Evolutionary conservation across 2,888 invertebrate species (phyloP), one percentile per base, ranked within the genome.

Genomic region (Rhaphigaster nebulosa): DNA sequence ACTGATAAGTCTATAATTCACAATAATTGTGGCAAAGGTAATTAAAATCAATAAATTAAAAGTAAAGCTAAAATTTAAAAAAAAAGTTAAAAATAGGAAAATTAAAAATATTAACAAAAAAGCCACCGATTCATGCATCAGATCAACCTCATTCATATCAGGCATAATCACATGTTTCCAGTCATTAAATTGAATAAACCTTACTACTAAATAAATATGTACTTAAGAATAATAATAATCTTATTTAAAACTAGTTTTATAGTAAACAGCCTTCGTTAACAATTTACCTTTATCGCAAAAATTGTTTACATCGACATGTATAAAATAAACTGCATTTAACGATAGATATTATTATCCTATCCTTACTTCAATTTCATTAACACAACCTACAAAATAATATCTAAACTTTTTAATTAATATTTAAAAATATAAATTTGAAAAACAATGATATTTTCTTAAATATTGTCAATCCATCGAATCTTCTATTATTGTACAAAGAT

Each of bases 191-290:
- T 89, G 56, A 70, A 89, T 89, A 89, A 70, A 89, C 52, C 89
- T 89, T 89, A 89, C 34, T 45, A 45, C 89, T 89, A 89, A 89
- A 89, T 89, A 89, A 89, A 89, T 89, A 89, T 89, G 29, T 89
- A 76, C 89, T 89, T 89, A 89, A 76, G 76, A 89, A 70, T 89
- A 88, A 89, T 76, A 89, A 76, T 89, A 76, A 89, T 76, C 76
- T 89, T 89, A 89, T 89, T 89, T 84, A 41, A 60, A 89, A 89
- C 89, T 89, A 89, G 89, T 89, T 76, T 84, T 89, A 89, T 89
- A 89, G 89, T 89, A 89, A 89, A 89, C 89, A 89, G 89, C 89
- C 89, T 89, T 89, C 89, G 76, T 89, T 89, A 89, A 89, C 89
- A 89, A 89, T 89, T 88, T 76, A 89, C 65, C 52, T 89, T 50